Base-by-base conservation (phyloP, 2,888 invertebrate genomes). In the Rhagium mordax region DNA sequence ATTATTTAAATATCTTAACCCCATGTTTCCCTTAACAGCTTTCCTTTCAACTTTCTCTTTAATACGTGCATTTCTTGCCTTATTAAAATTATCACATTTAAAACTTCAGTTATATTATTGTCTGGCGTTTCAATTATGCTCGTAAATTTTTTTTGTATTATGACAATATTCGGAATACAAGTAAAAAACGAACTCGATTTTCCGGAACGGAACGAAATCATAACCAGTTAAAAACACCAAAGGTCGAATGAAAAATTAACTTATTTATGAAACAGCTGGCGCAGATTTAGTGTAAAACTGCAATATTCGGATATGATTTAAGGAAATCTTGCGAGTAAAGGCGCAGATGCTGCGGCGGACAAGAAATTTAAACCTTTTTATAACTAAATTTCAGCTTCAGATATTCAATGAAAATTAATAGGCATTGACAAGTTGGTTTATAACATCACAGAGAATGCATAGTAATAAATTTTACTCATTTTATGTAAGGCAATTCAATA, bases 241-340 rank as follows among this genome's bases (percentile, higher is more conserved):
- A 65, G 51, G 48, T 65, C 18, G 53, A 65, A 49, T 18, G 65
- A 15, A 51, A 16, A 33, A 65, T 49, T 51, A 65, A 65, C 51
- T 53, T n/a, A 18, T 29, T 53, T 29, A 53, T 53, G 53, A 33
- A 65, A 53, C 65, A 65, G 53, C 53, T 65, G 65, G 53, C 33
- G 53, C 53, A 16, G 29, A 65, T 65, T 65, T 51, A 27, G 29
- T 62, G 49, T 65, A 65, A 64, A 65, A 48, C 29, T 53, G 65
- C 47, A 65, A 29, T 65, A 65, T 51, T 65, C 53, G 53, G 51
- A 24, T 33, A 33, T 48, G 29, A 29, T 33, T 65, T 33, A 53
- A 65, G 33, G 29, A 53, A 51, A 65, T 65, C 15, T 65, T 65
- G 33, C 53, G 8, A 53, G 16, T 6, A 27, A 7, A 16, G 53